Conservation (phyloP, 2,888 invertebrate species). For the Cephus sareptanus region DNA sequence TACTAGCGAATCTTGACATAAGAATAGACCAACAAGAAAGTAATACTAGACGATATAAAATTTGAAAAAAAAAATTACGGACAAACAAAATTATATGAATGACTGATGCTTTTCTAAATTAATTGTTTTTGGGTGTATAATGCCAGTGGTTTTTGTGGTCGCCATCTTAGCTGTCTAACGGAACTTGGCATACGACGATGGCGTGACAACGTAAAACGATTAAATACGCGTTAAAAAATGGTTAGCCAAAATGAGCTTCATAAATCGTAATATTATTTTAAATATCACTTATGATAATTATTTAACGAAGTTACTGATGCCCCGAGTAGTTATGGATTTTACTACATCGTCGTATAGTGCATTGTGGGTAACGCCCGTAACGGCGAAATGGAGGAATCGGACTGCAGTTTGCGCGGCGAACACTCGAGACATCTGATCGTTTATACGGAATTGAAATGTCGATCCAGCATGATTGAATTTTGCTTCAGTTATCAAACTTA, state of each 20-base stretch:
- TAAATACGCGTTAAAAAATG: constrained; percentile 25
- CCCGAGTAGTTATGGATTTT: constrained; percentile 50
- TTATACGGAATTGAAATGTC: constrained; percentile 4
- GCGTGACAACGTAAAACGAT: constrained; percentile 30
- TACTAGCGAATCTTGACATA: background rate
- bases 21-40: background rate
- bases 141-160: constrained; percentile 15
- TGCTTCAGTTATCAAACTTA: background rate
- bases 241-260: constrained; percentile 28
- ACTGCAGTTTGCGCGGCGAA: constrained; percentile 39
- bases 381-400: constrained; percentile 42
- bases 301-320: constrained; percentile 9
- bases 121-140: background rate
- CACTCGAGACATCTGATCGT: constrained; percentile 17
- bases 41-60: background rate
- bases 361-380: constrained; percentile 37
- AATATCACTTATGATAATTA: constrained; percentile 7
- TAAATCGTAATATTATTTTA: constrained; percentile 33
- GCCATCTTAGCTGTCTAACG: constrained; percentile 49
- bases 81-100: background rate
- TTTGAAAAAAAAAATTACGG: background rate
- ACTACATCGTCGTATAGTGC: constrained; percentile 43
- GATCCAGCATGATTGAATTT: background rate
- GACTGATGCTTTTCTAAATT: background rate
- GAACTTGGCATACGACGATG: constrained; percentile 39